Percentiles rank a stretch among this genome's conserved stretches.
Conservation (phyloP, 2,113 vertebrate genomes). For the Aramus guarauna region DNA sequence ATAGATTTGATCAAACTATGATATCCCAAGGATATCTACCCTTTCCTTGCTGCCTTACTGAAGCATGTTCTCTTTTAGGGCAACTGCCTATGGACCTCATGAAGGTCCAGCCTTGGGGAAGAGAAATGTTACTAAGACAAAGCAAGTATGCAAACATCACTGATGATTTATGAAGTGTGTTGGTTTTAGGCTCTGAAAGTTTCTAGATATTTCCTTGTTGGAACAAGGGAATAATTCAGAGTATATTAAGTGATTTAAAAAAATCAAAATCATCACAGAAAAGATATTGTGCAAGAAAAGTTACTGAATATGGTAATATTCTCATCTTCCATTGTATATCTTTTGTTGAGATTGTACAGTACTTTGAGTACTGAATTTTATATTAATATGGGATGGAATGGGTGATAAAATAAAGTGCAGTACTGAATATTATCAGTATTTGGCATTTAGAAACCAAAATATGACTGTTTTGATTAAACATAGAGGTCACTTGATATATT, state of each 20-base stretch:
- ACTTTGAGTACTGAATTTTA: neutral
- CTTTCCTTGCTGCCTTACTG: neutral
- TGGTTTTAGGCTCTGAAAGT: neutral
- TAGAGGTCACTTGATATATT: neutral
- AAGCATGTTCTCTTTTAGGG: neutral
- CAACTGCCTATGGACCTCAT: neutral
- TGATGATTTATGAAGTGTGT: neutral
- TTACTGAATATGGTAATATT: neutral
- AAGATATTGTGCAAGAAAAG: neutral
- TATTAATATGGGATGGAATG: neutral
- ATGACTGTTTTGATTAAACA: neutral
- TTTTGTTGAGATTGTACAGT: neutral
- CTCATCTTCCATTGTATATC: neutral
- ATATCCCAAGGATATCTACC: neutral
- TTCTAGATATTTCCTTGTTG: neutral
- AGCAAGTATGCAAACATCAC: neutral
- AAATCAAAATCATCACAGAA: neutral
- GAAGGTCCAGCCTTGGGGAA: neutral
- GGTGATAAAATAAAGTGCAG: neutral
- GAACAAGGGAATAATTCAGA: neutral
- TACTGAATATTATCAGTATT: neutral
- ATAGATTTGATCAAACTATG: neutral
- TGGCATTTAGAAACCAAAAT: neutral
- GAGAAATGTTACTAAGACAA: neutral
- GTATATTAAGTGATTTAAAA: neutral